Evolutionary conservation across 2,888 invertebrate genomes (phyloP).

Genomic region (Lycophotia porphyrea): DNA sequence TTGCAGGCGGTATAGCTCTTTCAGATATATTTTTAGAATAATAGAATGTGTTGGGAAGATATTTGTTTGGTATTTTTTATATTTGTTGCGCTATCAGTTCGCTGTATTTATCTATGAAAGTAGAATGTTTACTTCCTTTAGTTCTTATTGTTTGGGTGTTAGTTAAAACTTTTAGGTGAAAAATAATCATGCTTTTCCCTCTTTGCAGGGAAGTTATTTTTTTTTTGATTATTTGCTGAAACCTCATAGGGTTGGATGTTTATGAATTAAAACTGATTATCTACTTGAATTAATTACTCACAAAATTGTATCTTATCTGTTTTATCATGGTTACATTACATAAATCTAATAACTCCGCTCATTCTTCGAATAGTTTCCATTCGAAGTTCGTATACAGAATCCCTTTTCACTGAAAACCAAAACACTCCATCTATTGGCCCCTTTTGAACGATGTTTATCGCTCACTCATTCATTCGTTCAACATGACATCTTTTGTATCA

Average conservation of each 20-base stretch:
- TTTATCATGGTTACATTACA: neutral
- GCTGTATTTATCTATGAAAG: neutral
- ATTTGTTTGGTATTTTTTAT: conserved; percentile 10
- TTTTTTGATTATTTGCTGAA: neutral
- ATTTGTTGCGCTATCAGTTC: neutral
- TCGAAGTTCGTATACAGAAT: conserved; percentile 28
- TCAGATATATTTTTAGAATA: conserved; percentile 28
- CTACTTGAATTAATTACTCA: neutral
- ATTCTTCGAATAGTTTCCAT: conserved; percentile 44
- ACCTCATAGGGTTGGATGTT: neutral
- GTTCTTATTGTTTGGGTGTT: neutral
- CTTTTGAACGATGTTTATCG: conserved; percentile 56
- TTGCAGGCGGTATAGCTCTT: conserved; percentile 36
- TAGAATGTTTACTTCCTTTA: neutral
- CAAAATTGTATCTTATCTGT: neutral
- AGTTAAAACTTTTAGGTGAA: neutral
- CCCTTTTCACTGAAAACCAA: conserved; percentile 44
- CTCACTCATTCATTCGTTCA: conserved; percentile 59
- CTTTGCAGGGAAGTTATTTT: neutral
- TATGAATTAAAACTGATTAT: no score
- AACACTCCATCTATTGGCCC: conserved; percentile 31
- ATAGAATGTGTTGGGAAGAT: conserved; percentile 10
- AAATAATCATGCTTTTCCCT: neutral
- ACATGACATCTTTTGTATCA: conserved; percentile 57
- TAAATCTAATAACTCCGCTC: neutral